Evolutionary conservation across 2,888 invertebrate species (phyloP).

Genomic region (Andrena flavipes): DNA sequence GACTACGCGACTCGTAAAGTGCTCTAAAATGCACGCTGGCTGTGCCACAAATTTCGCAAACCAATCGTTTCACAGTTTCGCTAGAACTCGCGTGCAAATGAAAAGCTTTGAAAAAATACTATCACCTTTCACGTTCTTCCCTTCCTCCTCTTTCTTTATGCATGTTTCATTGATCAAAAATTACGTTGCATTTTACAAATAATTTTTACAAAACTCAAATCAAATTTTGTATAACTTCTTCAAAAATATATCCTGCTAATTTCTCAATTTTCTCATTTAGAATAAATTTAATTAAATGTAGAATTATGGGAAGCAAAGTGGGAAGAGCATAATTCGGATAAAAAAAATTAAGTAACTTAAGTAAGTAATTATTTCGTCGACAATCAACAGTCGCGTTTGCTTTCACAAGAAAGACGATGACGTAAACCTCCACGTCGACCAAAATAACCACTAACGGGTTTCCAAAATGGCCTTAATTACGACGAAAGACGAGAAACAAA

Average conservation of each 20-base stretch:
- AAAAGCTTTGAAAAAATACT: constrained; percentile 1
- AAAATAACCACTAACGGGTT: neutral
- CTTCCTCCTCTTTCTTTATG: too few relatives aligned
- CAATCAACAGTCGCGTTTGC: neutral
- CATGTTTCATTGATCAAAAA: too few relatives aligned
- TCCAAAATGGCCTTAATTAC: neutral
- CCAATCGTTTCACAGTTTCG: neutral
- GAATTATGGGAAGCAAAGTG: too few relatives aligned
- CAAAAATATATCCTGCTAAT: too few relatives aligned
- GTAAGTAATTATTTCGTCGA: neutral
- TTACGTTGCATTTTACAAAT: too few relatives aligned
- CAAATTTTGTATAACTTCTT: too few relatives aligned
- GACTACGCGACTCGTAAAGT: neutral
- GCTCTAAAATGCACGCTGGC: neutral
- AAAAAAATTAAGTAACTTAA: too few relatives aligned
- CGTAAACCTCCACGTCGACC: neutral
- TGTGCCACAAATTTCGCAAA: constrained; percentile 8
- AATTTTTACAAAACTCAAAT: too few relatives aligned
- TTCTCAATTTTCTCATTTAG: too few relatives aligned
- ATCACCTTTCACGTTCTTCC: neutral
- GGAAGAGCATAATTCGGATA: too few relatives aligned
- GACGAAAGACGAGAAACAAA: neutral
- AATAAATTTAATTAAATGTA: too few relatives aligned
- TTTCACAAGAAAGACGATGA: too few relatives aligned
- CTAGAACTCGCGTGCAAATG: neutral